Base-by-base conservation (phyloP, 1,140 invertebrate genomes). In the Phthorimaea operculella region DNA sequence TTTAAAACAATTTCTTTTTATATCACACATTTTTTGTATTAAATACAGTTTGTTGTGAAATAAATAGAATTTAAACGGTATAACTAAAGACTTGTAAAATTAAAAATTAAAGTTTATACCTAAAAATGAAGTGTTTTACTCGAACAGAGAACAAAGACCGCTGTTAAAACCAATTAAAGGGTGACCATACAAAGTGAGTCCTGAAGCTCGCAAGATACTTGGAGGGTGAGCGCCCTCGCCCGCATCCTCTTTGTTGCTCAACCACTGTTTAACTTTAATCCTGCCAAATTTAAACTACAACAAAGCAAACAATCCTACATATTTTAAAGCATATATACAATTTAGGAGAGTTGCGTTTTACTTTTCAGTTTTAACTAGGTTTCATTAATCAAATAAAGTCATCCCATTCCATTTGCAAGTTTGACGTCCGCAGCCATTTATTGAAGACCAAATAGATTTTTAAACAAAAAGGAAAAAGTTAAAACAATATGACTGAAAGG, bases 161-260 rank as follows among this genome's bases (percentile, higher is more conserved):
- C 21, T 28, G 21, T 6, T 28, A 28, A 28, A 28, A 28, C 6
- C 21, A 39, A 4, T 39, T 39, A 39, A 39, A 39, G 36, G 36
- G 8, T 39, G 66, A 73, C 70, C 70, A 68, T 61, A 57, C 60
- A 66, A 67, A 74, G 66, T 56, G 54, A 65, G 72, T 50, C 64
- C 63, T 63, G 21, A 28, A 28, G 21, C 21, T 28, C 65, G 55
- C 57, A 61, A 75, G 72, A 79, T 83, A 83, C 80, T 83, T 83
- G 80, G 80, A 83, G 80, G 74, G 70, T 76, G 78, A 71, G 65
- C n/a, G n/a, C 72, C 60, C 63, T 64, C 63, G 58, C 70, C 68
- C 72, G 70, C 70, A 74, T 76, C 67, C 68, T 62, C 74, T 77
- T 77, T 74, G 68, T 60, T 64, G 64, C 66, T 66, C 59, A 66